Base-by-base conservation (phyloP, 2,888 invertebrate genomes). In the Odontocolon sp. region DNA sequence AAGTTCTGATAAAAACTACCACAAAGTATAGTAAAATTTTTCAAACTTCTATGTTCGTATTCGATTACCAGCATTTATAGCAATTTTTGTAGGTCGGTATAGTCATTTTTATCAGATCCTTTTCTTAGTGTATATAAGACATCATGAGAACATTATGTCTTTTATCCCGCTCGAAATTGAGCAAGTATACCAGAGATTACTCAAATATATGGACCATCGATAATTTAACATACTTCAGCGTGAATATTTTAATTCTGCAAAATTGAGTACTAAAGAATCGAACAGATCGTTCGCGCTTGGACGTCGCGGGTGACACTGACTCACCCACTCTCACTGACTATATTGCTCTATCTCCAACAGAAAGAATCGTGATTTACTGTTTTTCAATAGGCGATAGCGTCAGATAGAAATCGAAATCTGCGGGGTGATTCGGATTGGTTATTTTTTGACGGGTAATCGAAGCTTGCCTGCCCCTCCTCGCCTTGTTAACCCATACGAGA, bases 321-420 rank as follows among this genome's bases (percentile, higher is more conserved):
- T 59, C 59, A 11, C 42, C 47, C 47, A 28, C 45, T 16, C 59
- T 38, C 45, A 45, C 52, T 42, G n/a, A n/a, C 40, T n/a, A 36
- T 4, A 42, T 9, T 42, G 50, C 36, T 57, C 11, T 33, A 64
- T 40, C n/a, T n/a, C 28, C 47, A 38, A 16, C 45, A 28, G 40
- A 52, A 42, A 70, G 66, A 42, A 70, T 70, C 54, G 36, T 61
- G 57, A 69, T 74, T 74, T 63, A 74, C 69, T 57, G 56, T 64
- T 69, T 73, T 68, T 68, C 36, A 47, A 66, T 45, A 21, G 11
- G 18, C 26, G 40, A 52, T 16, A 28, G 50, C 11, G 1, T 3
- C 28, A 52, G 40, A 40, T 40, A 11, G 38, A 40, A 9, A 40
- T 40, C 26, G 11, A 8, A 31, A 8, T 31, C 18, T 1, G 6